These are phyloP conservation scores for Drosophila ezoana DNA, from an alignment of 2,888 invertebrate genomes.

Conservation along the genomic window DNA sequence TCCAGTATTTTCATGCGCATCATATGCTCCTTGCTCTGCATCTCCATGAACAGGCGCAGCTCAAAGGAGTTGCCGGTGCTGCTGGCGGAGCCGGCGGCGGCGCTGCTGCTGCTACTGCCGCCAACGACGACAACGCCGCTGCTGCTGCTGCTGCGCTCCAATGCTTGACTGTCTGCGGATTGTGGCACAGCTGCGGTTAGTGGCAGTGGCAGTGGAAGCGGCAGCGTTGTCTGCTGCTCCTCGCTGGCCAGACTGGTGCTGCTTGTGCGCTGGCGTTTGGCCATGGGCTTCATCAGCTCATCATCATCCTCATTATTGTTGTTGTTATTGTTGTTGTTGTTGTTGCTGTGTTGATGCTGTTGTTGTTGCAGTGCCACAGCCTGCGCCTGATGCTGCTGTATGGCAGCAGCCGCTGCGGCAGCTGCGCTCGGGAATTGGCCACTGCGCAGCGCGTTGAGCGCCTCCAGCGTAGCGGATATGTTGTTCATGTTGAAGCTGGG, in stretches of 20 bases:
- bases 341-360: slow-evolving; percentile 60
- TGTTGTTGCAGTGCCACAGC: slow-evolving; percentile 71
- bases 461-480: slow-evolving; percentile 84
- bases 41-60: slow-evolving; percentile 83
- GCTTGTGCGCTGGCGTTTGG: slow-evolving; percentile 79
- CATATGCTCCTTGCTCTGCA: slow-evolving; percentile 85
- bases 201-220: slow-evolving; percentile 29
- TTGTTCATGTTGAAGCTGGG: slow-evolving; percentile 84
- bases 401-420: slow-evolving; percentile 81
- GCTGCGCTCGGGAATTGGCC: slow-evolving; percentile 83
- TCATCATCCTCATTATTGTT: slow-evolving; percentile 75
- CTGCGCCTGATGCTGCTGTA: slow-evolving; percentile 80
- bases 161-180: slow-evolving; percentile 56
- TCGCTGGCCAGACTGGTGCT: slow-evolving; percentile 67
- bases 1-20: slow-evolving; percentile 85
- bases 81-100: neutral
- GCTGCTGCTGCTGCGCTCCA: slow-evolving; percentile 55
- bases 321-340: slow-evolving; percentile 56
- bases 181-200: slow-evolving; percentile 26
- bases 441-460: slow-evolving; percentile 83
- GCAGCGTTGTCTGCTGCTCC: slow-evolving; percentile 49
- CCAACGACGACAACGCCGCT: slow-evolving; percentile 8
- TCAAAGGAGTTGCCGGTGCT: slow-evolving; percentile 65
- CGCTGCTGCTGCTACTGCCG: slow-evolving; percentile 38
- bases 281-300: slow-evolving; percentile 62